phyloP scores from a whole-genome alignment of 1,140 invertebrate species.

The Drosophila ananassae region DNA sequence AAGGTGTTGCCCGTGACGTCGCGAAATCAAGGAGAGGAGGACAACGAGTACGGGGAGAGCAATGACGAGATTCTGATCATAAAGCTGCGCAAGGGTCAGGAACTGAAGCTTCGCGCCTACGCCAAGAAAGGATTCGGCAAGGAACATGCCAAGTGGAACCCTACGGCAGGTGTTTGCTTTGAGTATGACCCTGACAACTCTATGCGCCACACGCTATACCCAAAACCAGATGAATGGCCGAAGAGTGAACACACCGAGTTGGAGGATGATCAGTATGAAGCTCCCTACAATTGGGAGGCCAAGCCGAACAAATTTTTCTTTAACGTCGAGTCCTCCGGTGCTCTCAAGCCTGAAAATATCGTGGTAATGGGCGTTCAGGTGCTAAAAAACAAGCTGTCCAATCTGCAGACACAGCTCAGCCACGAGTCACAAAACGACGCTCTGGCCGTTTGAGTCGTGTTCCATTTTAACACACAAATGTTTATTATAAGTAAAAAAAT shows the following conservation, averaged over 20 bases:
- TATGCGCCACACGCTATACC: conserved; percentile 97
- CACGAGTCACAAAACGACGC: conserved; percentile 94
- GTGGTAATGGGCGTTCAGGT: conserved; percentile 96
- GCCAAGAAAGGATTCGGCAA: conserved; percentile 99
- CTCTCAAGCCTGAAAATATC: conserved; percentile 98
- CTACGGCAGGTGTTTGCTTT: conserved; percentile 98
- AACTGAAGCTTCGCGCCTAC: conserved; percentile 97
- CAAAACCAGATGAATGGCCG: conserved; percentile 99
- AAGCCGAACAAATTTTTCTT: conserved; percentile 99
- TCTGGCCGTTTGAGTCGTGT: conserved; percentile 87
- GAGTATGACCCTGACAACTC: conserved; percentile 99
- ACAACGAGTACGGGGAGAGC: conserved; percentile 94
- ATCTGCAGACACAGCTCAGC: conserved; percentile 96
- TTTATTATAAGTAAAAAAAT: conserved; percentile 54
- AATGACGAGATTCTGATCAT: conserved; percentile 98
- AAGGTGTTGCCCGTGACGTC: conserved; percentile 97
- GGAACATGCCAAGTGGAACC: conserved; percentile 99
- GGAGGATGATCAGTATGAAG: conserved; percentile 96
- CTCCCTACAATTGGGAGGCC: conserved; percentile 95
- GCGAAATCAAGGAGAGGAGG: conserved; percentile 94
- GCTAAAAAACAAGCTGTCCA: conserved; percentile 97
- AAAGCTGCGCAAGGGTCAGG: conserved; percentile 98
- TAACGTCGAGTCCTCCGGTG: conserved; percentile 97
- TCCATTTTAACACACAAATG: conserved; percentile 10
- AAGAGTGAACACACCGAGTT: conserved; percentile 98